phyloP scores from a whole-genome alignment of 2,888 invertebrate species.

The Chaetogeoica ovagalla region DNA sequence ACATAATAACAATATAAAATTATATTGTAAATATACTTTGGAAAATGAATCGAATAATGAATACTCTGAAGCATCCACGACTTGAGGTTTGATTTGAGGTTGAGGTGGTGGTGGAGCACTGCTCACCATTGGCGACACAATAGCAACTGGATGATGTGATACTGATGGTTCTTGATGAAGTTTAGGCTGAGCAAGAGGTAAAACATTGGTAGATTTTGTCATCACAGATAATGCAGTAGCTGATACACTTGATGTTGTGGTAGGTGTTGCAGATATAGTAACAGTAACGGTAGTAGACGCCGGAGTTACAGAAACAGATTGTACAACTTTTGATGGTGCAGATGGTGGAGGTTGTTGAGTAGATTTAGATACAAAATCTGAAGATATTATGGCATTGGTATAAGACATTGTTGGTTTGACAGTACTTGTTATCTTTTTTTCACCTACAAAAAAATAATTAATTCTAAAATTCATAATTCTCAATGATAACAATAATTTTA shows the following conservation, averaged over 20 bases:
- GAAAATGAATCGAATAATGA: slow-evolving; percentile 80
- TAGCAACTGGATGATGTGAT: slow-evolving; percentile 57
- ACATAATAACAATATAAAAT: background rate
- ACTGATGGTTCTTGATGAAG: slow-evolving; percentile 56
- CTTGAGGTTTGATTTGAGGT: slow-evolving; percentile 52
- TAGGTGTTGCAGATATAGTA: slow-evolving; percentile 57
- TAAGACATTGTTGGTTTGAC: slow-evolving; percentile 66
- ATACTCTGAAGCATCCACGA: slow-evolving; percentile 66
- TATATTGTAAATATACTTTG: slow-evolving; percentile 60
- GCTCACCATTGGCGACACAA: slow-evolving; percentile 58
- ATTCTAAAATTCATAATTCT: background rate
- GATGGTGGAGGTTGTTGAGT: slow-evolving; percentile 62
- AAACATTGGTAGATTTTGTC: slow-evolving; percentile 31
- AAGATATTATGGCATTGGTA: slow-evolving; percentile 64
- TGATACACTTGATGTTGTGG: slow-evolving; percentile 35
- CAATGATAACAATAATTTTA: background rate
- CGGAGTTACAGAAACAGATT: slow-evolving; percentile 40
- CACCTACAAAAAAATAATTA: slow-evolving; percentile 46
- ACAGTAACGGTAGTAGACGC: slow-evolving; percentile 61
- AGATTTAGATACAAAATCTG: slow-evolving; percentile 56
- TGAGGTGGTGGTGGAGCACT: slow-evolving; percentile 52
- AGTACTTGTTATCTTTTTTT: slow-evolving; percentile 56
- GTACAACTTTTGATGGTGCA: slow-evolving; percentile 59
- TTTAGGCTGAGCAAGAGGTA: slow-evolving; percentile 49
- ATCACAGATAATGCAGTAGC: slow-evolving; percentile 43